Conservation (phyloP, 1,140 invertebrate genomes). For the Musca vetustissima region DNA sequence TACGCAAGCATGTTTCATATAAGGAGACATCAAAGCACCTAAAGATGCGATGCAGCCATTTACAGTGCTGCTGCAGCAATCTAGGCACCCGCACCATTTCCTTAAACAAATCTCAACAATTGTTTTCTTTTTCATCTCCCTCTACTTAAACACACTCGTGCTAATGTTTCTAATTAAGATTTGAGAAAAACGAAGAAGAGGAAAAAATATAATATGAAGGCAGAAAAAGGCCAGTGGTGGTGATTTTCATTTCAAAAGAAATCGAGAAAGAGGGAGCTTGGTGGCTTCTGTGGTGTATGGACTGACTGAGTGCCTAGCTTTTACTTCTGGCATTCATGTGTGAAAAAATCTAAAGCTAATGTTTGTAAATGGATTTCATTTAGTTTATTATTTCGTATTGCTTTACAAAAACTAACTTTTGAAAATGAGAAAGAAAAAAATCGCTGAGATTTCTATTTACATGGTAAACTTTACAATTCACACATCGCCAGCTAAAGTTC, state of each 20-base stretch:
- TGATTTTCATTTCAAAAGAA: too few species aligned
- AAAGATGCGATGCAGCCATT: not conserved
- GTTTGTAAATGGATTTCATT: too few species aligned
- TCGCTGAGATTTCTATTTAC: not conserved
- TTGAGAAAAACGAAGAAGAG: not conserved
- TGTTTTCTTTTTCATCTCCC: too few species aligned
- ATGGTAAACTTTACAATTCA: too few species aligned
- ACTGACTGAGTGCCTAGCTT: not conserved
- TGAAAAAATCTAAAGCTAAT: constrained; percentile 8
- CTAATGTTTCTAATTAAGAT: constrained; percentile 23
- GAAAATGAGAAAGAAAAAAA: not conserved
- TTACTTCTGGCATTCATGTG: constrained; percentile 21
- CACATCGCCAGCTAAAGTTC: too few species aligned
- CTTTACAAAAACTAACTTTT: not conserved
- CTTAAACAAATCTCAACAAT: constrained; percentile 9
- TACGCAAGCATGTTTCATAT: too few species aligned
- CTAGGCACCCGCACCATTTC: constrained; percentile 8
- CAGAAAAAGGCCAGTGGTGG: too few species aligned
- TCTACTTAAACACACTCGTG: constrained; percentile 13
- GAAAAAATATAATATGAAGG: too few species aligned
- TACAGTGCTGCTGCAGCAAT: not conserved
- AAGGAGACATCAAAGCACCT: not conserved
- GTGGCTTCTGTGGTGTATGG: not conserved
- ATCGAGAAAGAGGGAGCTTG: too few species aligned
- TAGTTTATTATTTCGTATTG: not conserved